phyloP scores from a whole-genome alignment of 1,140 invertebrate genomes.

The Oncopodura yosiiana region DNA sequence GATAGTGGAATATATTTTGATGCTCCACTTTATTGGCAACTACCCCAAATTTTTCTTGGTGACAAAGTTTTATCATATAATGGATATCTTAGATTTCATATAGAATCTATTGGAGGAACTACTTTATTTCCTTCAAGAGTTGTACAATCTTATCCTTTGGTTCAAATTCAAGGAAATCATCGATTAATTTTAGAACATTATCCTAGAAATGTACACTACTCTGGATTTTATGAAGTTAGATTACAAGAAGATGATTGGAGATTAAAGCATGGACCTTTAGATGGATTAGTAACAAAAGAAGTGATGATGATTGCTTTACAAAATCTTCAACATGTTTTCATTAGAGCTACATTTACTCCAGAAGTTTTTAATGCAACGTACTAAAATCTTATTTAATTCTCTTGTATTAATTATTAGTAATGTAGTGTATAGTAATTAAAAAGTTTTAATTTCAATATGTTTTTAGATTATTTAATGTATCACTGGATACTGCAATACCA shows the following conservation, averaged over 20 bases:
- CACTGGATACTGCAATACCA: conserved; percentile 66
- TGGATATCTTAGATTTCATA: conserved; percentile 70
- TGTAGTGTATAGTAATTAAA: background rate
- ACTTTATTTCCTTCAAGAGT: conserved; percentile 47
- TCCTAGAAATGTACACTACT: conserved; percentile 40
- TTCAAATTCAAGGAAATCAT: conserved; percentile 70
- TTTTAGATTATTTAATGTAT: conserved; percentile 61
- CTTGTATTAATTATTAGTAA: conserved; percentile 5
- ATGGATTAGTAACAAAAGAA: conserved; percentile 54
- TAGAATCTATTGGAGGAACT: conserved; percentile 54
- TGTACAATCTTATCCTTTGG: conserved; percentile 62
- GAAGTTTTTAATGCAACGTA: conserved; percentile 54
- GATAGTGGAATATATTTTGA: conserved; percentile 54
- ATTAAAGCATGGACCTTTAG: conserved; percentile 48
- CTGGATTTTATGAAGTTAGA: conserved; percentile 52
- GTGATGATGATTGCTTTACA: conserved; percentile 82
- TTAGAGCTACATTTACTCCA: conserved; percentile 61
- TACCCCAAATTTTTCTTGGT: conserved; percentile 71
- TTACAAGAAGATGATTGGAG: conserved; percentile 57
- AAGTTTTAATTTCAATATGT: conserved; percentile 4
- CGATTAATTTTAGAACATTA: conserved; percentile 68
- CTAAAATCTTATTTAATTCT: conserved; percentile 37
- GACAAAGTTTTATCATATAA: conserved; percentile 88
- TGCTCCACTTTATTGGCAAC: conserved; percentile 73
- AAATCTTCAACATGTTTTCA: conserved; percentile 67